Percentiles rank a stretch among this genome's conserved stretches.
These are phyloP conservation scores for Nomada lathburiana DNA, from an alignment of 2,888 invertebrate species.

Conservation along the genomic window DNA sequence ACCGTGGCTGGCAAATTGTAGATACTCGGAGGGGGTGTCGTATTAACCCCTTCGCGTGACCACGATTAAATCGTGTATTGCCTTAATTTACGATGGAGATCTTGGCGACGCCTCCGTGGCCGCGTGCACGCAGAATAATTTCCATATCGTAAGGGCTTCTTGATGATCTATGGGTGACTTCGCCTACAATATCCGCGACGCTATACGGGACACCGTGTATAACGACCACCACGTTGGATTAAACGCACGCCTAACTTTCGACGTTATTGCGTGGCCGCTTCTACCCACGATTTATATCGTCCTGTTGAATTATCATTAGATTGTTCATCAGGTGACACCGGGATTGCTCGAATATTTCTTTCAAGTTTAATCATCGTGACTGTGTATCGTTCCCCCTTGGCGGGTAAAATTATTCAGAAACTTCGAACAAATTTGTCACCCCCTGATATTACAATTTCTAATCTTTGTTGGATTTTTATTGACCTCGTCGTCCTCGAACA, in stretches of 20 bases:
- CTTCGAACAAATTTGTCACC: no score
- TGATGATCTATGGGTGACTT: slow-evolving; percentile 78
- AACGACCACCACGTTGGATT: slow-evolving; percentile 69
- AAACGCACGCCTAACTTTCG: slow-evolving; percentile 45
- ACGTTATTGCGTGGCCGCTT: slow-evolving; percentile 41
- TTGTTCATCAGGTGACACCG: neutral
- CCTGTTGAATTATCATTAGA: slow-evolving; percentile 30
- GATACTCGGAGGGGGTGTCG: slow-evolving; percentile 26
- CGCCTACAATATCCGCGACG: slow-evolving; percentile 75
- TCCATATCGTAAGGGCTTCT: slow-evolving; percentile 80
- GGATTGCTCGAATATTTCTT: neutral
- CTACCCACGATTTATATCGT: slow-evolving; percentile 34
- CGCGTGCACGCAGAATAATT: slow-evolving; percentile 78
- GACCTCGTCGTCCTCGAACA: no score
- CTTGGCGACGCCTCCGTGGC: slow-evolving; percentile 68
- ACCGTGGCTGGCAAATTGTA: neutral
- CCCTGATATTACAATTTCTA: no score
- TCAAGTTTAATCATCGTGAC: neutral
- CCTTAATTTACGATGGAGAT: slow-evolving; percentile 79
- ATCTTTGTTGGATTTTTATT: no score
- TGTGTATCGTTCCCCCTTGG: no score
- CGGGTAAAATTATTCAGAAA: no score
- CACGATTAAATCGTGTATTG: slow-evolving; percentile 76
- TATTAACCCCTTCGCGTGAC: slow-evolving; percentile 40
- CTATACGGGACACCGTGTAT: slow-evolving; percentile 72